Base-by-base conservation (phyloP, 2,113 vertebrate species). In the Psilopogon haemacephalus region DNA sequence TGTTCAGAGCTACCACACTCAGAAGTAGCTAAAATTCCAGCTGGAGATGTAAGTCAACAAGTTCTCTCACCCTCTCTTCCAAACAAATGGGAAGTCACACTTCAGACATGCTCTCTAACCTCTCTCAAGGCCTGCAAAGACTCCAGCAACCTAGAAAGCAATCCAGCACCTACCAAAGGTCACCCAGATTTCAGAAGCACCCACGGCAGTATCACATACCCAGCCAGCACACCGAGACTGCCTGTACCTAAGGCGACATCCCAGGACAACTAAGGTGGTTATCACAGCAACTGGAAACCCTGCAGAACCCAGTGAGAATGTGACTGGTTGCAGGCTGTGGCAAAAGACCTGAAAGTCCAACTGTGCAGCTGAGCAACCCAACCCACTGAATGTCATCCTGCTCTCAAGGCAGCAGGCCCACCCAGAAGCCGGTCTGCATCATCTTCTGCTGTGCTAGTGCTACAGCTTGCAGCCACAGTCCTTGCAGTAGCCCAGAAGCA, bases 11-110 rank as follows among this genome's bases (percentile, higher is more conserved):
- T 86, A 59, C 30, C 35, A 88, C 74, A 30, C 33, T 69, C 68
- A 84, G 59, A 81, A 86, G 33, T 62, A 52, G 38, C 65, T 77
- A 46, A 68, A 88, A 78, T 82, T 37, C 8, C 3, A 3, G 1
- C 40, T 68, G 27, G 30, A 71, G 91, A 33, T 23, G 18, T 68
- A 32, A 74, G 30, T 50, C 21, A 69, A 72, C 0, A 11, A 75
- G 52, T 4, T 8, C 15, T 64, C 28, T 67, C 26, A 17, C 18
- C 6, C 10, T 54, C 48, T 74, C 79, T 88, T 84, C 42, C 69
- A 80, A 38, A 26, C 0, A 0, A 72, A 30, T 2, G 0, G 17
- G 32, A 78, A 83, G 68, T 30, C 5, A 0, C 44, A 52, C 15
- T 27, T 74, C 72, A 64, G 48, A 82, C 21, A 46, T 0, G 4